Evolutionary conservation across 2,797 vertebrate species (phyloP).

Genomic region (Falco naumanni): DNA sequence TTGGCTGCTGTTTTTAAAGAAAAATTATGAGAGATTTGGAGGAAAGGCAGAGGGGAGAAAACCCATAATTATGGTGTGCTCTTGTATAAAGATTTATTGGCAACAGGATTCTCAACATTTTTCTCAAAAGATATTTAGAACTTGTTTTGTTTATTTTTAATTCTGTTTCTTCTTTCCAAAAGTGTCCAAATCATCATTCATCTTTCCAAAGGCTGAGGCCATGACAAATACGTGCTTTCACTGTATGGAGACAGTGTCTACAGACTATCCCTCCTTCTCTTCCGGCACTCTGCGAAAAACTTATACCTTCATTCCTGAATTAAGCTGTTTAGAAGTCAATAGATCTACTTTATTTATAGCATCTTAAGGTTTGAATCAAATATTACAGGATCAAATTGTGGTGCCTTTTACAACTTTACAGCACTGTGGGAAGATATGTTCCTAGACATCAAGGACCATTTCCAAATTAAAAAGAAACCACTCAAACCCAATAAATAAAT

Average conservation of each 20-base stretch:
- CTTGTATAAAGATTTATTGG: neutral
- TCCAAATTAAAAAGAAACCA: neutral
- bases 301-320: neutral
- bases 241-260: neutral
- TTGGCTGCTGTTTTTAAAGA: neutral
- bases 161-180: conserved; percentile 13
- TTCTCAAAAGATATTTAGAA: neutral
- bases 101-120: neutral
- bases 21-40: neutral
- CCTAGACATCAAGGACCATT: neutral
- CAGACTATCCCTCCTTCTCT: neutral
- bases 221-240: neutral
- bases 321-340: neutral
- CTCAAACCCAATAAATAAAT: neutral
- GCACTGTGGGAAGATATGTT: neutral
- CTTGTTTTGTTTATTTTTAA: neutral
- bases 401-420: neutral
- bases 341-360: neutral
- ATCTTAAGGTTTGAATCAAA: neutral
- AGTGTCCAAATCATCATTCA: neutral
- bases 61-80: neutral
- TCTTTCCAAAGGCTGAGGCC: neutral
- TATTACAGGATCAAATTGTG: neutral
- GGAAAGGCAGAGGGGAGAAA: neutral
- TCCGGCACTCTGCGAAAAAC: neutral